phyloP scores from a whole-genome alignment of 1,140 invertebrate genomes.

The Drosophila seguyi region DNA sequence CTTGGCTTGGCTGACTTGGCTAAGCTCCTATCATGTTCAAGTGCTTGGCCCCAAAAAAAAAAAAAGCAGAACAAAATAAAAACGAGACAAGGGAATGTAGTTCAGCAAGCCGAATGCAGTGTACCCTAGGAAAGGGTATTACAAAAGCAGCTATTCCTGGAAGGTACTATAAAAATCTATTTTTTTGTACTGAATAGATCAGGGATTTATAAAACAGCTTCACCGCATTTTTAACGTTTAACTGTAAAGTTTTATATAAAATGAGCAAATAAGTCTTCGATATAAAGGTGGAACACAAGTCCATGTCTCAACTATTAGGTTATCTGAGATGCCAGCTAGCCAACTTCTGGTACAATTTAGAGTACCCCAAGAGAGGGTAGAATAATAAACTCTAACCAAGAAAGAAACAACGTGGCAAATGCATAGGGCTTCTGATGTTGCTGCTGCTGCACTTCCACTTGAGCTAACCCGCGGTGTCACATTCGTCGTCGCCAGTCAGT shows the following conservation, averaged over 20 bases:
- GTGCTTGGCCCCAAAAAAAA: conserved; percentile 77
- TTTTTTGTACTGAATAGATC: not conserved
- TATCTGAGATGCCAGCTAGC: not conserved
- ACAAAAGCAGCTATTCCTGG: not conserved
- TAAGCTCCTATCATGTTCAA: conserved; percentile 82
- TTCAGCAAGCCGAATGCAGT: not conserved
- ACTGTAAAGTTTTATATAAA: not conserved
- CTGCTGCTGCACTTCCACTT: conserved; percentile 67
- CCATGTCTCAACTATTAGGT: not conserved
- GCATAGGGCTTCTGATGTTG: conserved; percentile 68
- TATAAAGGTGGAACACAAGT: not conserved
- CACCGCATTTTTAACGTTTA: not conserved
- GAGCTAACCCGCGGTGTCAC: conserved; percentile 66
- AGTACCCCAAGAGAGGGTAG: not conserved
- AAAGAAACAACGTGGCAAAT: conserved; percentile 37
- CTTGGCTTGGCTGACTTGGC: conserved; percentile 64
- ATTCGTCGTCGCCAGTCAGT: conserved; percentile 52
- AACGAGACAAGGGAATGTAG: conserved; percentile 4
- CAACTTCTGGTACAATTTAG: not conserved
- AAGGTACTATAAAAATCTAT: not conserved
- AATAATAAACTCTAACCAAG: conserved; percentile 39
- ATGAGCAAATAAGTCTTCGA: not conserved
- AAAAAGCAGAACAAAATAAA: conserved; percentile 42
- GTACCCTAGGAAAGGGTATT: not conserved
- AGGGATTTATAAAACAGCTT: not conserved